Percentiles rank a stretch among this genome's conserved stretches.
phyloP scores from a whole-genome alignment of 2,888 invertebrate species.

The Napeogenes inachia region DNA sequence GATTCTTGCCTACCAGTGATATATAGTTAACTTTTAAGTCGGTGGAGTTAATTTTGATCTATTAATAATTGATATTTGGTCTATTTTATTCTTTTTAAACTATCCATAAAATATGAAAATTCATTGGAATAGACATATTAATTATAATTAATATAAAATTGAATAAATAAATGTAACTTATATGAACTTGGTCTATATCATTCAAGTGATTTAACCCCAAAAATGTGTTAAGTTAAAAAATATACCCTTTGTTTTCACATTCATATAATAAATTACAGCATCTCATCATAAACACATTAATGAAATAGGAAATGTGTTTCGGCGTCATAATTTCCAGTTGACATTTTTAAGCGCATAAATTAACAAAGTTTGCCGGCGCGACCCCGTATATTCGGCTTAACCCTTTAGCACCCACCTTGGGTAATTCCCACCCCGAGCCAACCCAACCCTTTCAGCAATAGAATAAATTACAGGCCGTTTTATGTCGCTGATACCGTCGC shows the following conservation, averaged over 20 bases:
- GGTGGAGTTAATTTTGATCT: too few relatives aligned
- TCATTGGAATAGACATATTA: too few relatives aligned
- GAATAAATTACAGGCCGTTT: conserved; percentile 78
- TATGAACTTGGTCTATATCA: too few relatives aligned
- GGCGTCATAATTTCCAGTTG: conserved; percentile 76
- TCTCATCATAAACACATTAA: conserved; percentile 49
- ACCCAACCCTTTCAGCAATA: conserved; percentile 77
- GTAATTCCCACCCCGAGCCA: conserved; percentile 74
- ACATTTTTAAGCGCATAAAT: conserved; percentile 78
- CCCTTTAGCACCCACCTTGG: conserved; percentile 78
- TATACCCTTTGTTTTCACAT: background rate
- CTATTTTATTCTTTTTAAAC: too few relatives aligned
- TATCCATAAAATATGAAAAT: too few relatives aligned
- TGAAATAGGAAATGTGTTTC: conserved; percentile 74
- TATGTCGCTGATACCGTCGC: conserved; percentile 74
- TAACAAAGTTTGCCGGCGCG: conserved; percentile 74
- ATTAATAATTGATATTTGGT: too few relatives aligned
- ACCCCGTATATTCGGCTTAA: conserved; percentile 77
- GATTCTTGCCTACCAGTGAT: conserved; percentile 27
- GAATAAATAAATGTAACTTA: too few relatives aligned
- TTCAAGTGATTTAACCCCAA: too few relatives aligned
- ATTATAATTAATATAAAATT: too few relatives aligned
- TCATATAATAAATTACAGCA: conserved; percentile 27
- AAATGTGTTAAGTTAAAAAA: background rate
- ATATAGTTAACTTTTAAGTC: conserved; percentile 12